Evolutionary conservation across 2,113 vertebrate species (phyloP).

Genomic region (Aptenodytes forsteri): DNA sequence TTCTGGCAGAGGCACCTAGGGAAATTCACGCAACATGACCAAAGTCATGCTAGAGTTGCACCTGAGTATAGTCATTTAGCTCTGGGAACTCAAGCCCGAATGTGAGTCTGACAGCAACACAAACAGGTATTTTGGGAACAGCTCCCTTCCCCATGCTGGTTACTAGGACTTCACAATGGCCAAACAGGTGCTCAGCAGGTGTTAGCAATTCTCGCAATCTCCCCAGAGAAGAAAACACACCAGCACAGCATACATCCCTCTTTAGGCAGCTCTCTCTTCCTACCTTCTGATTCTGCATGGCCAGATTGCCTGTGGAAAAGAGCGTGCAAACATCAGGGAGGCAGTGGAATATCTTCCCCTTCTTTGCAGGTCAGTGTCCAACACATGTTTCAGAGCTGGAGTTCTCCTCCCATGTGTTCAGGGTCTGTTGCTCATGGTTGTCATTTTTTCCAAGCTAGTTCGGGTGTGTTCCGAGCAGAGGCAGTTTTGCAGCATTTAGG

Average conservation of each 20-base stretch:
- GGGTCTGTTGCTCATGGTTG: neutral
- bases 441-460: neutral
- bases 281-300: neutral
- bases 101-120: neutral
- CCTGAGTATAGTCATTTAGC: neutral
- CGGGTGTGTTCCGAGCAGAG: neutral
- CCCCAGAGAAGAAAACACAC: neutral
- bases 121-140: neutral
- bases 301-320: neutral
- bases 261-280: neutral
- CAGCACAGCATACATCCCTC: fast-evolving
- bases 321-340: neutral
- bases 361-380: neutral
- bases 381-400: neutral
- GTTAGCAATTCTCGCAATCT: neutral
- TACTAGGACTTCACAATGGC: neutral
- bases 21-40: neutral
- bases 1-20: neutral
- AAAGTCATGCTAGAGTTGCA: neutral
- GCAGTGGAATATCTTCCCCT: neutral
- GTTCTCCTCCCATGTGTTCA: neutral
- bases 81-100: neutral
- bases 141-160: neutral
- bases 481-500: neutral
- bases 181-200: neutral